Percentiles rank a stretch among this genome's conserved stretches.
Evolutionary conservation across 2,113 vertebrate genomes (phyloP).

Genomic region (Zonotrichia leucophrys): DNA sequence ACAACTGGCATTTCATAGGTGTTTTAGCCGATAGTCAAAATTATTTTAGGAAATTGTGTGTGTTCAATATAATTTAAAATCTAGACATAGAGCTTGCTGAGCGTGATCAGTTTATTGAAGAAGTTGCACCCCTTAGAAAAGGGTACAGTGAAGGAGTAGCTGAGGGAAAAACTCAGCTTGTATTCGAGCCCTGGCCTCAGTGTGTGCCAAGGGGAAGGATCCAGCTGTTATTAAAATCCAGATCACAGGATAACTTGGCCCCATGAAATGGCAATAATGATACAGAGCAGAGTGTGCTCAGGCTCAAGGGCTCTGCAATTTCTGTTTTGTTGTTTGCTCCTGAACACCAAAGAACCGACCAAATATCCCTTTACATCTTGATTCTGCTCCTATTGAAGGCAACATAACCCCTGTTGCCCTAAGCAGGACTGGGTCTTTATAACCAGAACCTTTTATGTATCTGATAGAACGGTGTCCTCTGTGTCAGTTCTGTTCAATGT

Average conservation of each 20-base stretch:
- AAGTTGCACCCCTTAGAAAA: not conserved
- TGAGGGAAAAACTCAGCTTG: not conserved
- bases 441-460: not conserved
- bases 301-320: not conserved
- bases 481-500: not conserved
- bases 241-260: not conserved
- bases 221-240: not conserved
- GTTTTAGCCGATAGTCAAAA: not conserved
- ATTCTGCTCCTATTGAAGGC: not conserved
- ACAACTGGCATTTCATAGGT: not conserved
- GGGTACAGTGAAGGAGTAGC: not conserved
- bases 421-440: not conserved
- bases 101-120: not conserved
- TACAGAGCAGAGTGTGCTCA: not conserved
- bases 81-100: not conserved
- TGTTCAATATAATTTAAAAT: not conserved
- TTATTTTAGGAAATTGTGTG: not conserved
- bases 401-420: not conserved
- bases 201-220: not conserved
- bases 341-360: not conserved
- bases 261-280: not conserved
- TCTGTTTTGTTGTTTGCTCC: not conserved
- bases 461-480: not conserved
- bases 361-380: not conserved
- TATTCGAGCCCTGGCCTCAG: not conserved